These are phyloP conservation scores for Cyrtorhinus lividipennis DNA, from an alignment of 1,140 invertebrate genomes.

Conservation along the genomic window DNA sequence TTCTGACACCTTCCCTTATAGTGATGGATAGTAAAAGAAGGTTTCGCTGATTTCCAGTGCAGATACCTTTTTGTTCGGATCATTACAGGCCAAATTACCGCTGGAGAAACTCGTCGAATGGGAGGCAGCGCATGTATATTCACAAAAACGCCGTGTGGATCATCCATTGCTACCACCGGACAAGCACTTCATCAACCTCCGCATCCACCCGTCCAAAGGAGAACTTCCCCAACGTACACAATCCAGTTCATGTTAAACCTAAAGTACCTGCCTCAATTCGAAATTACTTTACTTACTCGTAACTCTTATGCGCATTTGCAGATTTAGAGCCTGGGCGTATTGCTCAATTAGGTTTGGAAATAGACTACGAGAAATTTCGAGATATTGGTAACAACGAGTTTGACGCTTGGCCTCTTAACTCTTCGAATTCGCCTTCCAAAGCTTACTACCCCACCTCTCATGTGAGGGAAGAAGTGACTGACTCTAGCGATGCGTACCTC, in stretches of 20 bases:
- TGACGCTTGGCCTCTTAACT: neutral
- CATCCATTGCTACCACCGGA: neutral
- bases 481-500: neutral
- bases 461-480: neutral
- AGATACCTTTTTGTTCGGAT: no score
- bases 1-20: no score
- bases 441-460: neutral
- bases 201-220: neutral
- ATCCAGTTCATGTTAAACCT: neutral
- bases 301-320: neutral
- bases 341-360: neutral
- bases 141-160: neutral
- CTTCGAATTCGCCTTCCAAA: neutral
- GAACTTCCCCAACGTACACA: neutral
- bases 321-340: neutral
- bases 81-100: neutral
- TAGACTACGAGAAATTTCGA: neutral
- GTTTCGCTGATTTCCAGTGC: no score
- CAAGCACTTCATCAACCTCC: neutral
- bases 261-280: no score
- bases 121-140: neutral
- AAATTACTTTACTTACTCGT: neutral
- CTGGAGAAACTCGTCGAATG: constrained; percentile 2
- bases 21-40: no score
- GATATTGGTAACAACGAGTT: neutral